Conservation (phyloP, 2,888 invertebrate species). For the Nasonovia ribisnigri region DNA sequence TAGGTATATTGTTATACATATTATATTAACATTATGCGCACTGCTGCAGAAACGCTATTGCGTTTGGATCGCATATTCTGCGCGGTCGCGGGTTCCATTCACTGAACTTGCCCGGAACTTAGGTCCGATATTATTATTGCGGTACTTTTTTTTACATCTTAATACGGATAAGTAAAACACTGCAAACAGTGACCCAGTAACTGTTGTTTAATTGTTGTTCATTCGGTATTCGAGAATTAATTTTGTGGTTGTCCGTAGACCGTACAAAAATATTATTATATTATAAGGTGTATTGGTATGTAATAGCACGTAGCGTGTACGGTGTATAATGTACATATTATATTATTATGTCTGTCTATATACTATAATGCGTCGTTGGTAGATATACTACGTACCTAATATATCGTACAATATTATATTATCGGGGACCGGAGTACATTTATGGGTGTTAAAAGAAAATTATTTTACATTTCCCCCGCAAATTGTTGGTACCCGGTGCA, state of each 20-base stretch:
- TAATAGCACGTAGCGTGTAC: no score
- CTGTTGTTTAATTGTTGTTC: conserved; percentile 53
- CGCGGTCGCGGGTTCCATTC: conserved; percentile 52
- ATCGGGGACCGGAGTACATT: no score
- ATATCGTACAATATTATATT: no score
- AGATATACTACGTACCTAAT: no score
- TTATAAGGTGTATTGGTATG: background rate
- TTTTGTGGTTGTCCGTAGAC: background rate
- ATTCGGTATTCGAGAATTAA: conserved; percentile 12
- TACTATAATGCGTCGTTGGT: no score
- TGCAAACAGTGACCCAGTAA: conserved; percentile 52
- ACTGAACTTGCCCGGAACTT: conserved; percentile 52
- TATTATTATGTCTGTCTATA: no score
- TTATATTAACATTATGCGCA: background rate
- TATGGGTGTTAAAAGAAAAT: background rate
- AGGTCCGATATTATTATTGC: conserved; percentile 63
- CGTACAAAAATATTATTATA: conserved; percentile 26
- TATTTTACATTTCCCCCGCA: background rate
- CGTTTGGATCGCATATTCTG: background rate
- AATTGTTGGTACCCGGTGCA: background rate
- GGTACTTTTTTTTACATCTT: conserved; percentile 45
- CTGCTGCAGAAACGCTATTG: conserved; percentile 15
- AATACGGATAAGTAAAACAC: conserved; percentile 39
- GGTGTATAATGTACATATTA: no score
- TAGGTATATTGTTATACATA: background rate